Conservation (phyloP, 2,888 invertebrate species). For the Pyralis farinalis region DNA sequence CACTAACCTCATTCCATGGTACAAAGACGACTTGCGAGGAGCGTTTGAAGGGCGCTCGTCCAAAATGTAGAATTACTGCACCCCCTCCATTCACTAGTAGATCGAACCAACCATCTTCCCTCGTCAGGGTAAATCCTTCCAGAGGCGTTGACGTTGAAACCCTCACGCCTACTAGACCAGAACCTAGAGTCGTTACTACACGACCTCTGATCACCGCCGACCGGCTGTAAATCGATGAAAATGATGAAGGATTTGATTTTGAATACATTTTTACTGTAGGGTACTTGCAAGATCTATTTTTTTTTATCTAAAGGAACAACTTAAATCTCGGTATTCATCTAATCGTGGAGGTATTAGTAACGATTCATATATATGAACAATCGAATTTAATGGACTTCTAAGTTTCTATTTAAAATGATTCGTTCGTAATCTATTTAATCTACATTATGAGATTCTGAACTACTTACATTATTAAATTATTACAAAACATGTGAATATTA, state of each 20-base stretch:
- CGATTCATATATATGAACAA: no score
- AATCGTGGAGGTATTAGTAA: no score
- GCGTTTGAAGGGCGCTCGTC: slow-evolving; percentile 93
- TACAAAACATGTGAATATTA: slow-evolving; percentile 26
- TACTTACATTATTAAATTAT: slow-evolving; percentile 24
- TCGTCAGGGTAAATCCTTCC: slow-evolving; percentile 96
- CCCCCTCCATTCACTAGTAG: slow-evolving; percentile 99
- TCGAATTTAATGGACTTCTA: no score
- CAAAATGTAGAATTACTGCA: slow-evolving; percentile 96
- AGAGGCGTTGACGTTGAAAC: slow-evolving; percentile 96
- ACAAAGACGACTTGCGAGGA: slow-evolving; percentile 94
- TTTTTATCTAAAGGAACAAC: no score
- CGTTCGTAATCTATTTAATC: slow-evolving; percentile 3
- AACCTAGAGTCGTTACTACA: slow-evolving; percentile 94
- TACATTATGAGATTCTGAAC: slow-evolving; percentile 8
- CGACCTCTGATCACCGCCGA: slow-evolving; percentile 98
- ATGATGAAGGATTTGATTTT: neutral
- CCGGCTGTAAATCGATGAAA: slow-evolving; percentile 84
- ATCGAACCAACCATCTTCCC: slow-evolving; percentile 98
- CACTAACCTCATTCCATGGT: slow-evolving; percentile 95
- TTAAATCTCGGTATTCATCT: no score
- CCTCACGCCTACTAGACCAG: slow-evolving; percentile 96
- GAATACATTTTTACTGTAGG: no score
- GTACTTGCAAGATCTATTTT: no score
- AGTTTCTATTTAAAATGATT: neutral